Base-by-base conservation (phyloP, 2,797 vertebrate genomes). In the Furcifer pardalis region DNA sequence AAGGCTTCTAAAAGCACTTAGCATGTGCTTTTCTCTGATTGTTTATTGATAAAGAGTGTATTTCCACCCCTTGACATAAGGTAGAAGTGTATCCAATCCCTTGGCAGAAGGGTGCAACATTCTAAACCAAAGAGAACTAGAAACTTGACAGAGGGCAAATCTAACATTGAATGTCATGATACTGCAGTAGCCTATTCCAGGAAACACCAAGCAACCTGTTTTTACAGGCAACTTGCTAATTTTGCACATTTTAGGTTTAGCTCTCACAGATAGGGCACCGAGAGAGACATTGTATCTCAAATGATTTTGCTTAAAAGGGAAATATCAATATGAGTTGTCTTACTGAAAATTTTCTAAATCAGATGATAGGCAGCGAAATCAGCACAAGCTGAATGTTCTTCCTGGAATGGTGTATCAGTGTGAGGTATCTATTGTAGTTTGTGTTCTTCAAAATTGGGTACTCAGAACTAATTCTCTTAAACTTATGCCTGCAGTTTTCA, bases 351-450 rank as follows among this genome's bases (percentile, higher is more conserved):
- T n/a, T n/a, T n/a, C n/a, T n/a, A n/a, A n/a, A n/a, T n/a, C n/a
- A n/a, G n/a, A n/a, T n/a, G n/a, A n/a, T n/a, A n/a, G 27, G 0
- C 27, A 59, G 35, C 1, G 0, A 2, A 90, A 89, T 89, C 89
- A 0, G 72, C 37, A 37, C 74, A 12, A 4, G 91, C 87, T 81
- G 30, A 44, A 78, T 84, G 84, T 0, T 62, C 71, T 93, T 92
- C 91, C 92, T 81, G 87, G 87, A 91, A 91, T 35, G 85, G 63
- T 0, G 60, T 59, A 44, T 81, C 83, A 12, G 60, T 0, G 8
- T 13, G 21, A 32, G 2, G 32, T 63, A 27, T 9, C 40, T 13
- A 49, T 35, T 77, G 35, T 37, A 76, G 32, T 10, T 13, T 76
- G 37, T 17, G 17, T 49, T 75, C n/a, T 60, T 79, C 25, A 62